phyloP scores from a whole-genome alignment of 2,113 vertebrate species.

The Alligator mississippiensis region DNA sequence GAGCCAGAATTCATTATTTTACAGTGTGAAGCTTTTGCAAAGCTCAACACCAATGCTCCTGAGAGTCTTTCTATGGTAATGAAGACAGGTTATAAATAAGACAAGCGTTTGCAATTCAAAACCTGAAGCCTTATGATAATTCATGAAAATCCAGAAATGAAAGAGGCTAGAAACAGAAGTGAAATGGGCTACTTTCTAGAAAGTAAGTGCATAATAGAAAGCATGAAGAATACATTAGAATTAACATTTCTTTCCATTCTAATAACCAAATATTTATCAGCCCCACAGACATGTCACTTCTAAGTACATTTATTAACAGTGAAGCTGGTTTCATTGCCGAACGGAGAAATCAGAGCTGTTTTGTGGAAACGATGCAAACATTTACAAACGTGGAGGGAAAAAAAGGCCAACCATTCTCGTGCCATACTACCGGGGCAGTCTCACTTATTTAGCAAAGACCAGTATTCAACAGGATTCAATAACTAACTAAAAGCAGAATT shows the following conservation, averaged over 20 bases:
- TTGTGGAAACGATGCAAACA: background rate
- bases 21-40: background rate
- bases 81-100: background rate
- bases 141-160: background rate
- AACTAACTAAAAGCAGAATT: background rate
- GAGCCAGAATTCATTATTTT: background rate
- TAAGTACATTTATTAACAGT: background rate
- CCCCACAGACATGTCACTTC: background rate
- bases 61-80: background rate
- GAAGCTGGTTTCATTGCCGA: background rate
- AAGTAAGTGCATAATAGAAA: background rate
- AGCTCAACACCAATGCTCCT: background rate
- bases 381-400: background rate
- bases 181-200: background rate
- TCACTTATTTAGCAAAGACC: background rate
- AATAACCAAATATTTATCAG: background rate
- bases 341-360: background rate
- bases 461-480: background rate
- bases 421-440: background rate
- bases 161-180: background rate
- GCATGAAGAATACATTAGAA: background rate
- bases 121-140: background rate
- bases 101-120: background rate
- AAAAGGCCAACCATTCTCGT: background rate
- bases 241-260: background rate